Percentiles rank a stretch among this genome's conserved stretches.
phyloP scores from a whole-genome alignment of 2,888 invertebrate species.

The Polydrusus pterygomalis region DNA sequence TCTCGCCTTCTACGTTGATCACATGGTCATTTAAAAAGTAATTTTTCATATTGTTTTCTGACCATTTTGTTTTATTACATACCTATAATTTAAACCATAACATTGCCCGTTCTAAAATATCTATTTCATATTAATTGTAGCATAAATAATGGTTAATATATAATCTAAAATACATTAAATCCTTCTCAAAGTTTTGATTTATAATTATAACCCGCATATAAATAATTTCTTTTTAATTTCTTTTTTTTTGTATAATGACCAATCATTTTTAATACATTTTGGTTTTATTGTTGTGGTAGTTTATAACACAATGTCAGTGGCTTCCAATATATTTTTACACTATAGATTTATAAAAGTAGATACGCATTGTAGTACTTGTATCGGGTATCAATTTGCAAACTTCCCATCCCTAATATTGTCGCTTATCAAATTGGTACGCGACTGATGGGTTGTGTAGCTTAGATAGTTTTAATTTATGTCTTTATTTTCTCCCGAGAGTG shows the following conservation, averaged over 20 bases:
- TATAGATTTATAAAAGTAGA: no score
- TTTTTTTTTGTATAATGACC: constrained; percentile 11
- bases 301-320: background rate
- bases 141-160: constrained; percentile 25
- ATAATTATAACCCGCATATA: constrained; percentile 37
- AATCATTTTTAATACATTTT: background rate
- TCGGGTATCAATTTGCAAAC: no score
- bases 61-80: constrained; percentile 11
- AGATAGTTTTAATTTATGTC: no score
- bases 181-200: constrained; percentile 33
- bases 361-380: no score
- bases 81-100: constrained; percentile 17
- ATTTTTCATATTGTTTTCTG: constrained; percentile 1
- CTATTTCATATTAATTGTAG: constrained; percentile 19
- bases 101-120: background rate
- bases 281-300: background rate
- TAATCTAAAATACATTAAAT: constrained; percentile 49
- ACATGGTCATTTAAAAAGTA: background rate
- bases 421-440: no score
- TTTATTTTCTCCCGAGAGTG: no score
- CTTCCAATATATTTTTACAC: no score
- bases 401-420: no score
- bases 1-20: background rate
- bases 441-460: no score
- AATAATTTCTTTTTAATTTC: constrained; percentile 51